Conservation (phyloP, 2,113 vertebrate species). For the Pelodiscus sinensis region DNA sequence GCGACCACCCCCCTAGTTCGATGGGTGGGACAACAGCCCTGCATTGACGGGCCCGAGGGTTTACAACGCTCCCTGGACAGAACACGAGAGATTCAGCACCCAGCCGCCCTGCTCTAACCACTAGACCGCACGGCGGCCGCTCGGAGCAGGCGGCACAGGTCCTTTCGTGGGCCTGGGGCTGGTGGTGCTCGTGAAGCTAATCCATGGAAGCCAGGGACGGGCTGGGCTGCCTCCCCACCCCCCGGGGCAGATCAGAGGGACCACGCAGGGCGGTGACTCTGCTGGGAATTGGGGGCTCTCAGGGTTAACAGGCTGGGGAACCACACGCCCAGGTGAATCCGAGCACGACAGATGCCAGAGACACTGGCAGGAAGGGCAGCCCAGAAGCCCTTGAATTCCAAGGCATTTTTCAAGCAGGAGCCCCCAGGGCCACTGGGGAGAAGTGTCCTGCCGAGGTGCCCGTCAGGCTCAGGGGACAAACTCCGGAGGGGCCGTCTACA, state of each 20-base stretch:
- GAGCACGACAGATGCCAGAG: neutral
- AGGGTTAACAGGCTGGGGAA: neutral
- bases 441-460: neutral
- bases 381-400: neutral
- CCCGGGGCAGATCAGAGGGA: neutral
- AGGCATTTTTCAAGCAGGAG: neutral
- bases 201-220: neutral
- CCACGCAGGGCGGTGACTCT: neutral
- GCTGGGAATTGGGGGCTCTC: neutral
- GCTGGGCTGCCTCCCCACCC: neutral
- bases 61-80: neutral
- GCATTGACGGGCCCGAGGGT: too few species aligned
- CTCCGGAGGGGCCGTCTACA: neutral
- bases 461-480: neutral
- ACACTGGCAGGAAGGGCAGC: neutral
- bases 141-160: neutral
- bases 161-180: neutral
- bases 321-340: neutral
- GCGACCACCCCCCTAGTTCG: neutral
- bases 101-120: neutral
- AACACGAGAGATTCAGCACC: neutral
- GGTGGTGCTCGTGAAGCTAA: neutral
- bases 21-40: neutral
- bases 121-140: neutral
- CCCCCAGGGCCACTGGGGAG: neutral